Evolutionary conservation across 2,888 invertebrate genomes (phyloP), one percentile per base, ranked within the genome.

Genomic region (Caenorhabditis sp.): DNA sequence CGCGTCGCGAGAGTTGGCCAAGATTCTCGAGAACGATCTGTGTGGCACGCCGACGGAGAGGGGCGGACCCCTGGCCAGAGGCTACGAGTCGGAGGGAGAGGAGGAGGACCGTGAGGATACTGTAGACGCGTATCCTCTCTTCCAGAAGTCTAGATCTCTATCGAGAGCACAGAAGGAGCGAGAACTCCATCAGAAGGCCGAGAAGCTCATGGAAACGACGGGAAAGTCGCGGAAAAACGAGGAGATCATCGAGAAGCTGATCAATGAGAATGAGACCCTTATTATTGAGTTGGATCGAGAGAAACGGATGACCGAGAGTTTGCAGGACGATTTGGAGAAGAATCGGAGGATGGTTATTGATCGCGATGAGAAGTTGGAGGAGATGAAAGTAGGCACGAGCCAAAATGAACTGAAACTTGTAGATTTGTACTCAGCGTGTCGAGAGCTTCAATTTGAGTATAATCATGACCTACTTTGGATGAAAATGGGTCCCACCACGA

Each of bases 261-360:
- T 80, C 12, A 47, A 22, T 5, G 83, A 83, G 22, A 83, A 83
- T 51, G 83, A 83, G 35, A 49, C 61, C 10, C 47, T 83, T 51
- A 49, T 70, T 10, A 63, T 83, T 16, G 72, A 79, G n/a, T 47
- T 83, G 75, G 75, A 83, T 8, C 24, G 83, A 12, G 83, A 83
- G 28, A 47, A 64, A 12, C 54, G 69, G 38, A 70, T 75, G 35
- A 72, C 47, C 5, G 64, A 69, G 49, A 80, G 79, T 5, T 24
- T 83, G 16, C 83, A 83, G 16, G 58, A 59, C 8, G 83, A 83
- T 47, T 61, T 83, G 19, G 83, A 83, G 28, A 83, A 69, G 58
- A 70, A 28, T 26, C 54, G 83, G 14, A 24, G 74, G n/a, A 31
- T 83, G 38, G 70, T 82, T 6, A 49, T 83, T 35, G 80, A 79